These are phyloP conservation scores for Dicyrtoma fusca DNA, from an alignment of 2,888 invertebrate genomes.

Conservation along the genomic window DNA sequence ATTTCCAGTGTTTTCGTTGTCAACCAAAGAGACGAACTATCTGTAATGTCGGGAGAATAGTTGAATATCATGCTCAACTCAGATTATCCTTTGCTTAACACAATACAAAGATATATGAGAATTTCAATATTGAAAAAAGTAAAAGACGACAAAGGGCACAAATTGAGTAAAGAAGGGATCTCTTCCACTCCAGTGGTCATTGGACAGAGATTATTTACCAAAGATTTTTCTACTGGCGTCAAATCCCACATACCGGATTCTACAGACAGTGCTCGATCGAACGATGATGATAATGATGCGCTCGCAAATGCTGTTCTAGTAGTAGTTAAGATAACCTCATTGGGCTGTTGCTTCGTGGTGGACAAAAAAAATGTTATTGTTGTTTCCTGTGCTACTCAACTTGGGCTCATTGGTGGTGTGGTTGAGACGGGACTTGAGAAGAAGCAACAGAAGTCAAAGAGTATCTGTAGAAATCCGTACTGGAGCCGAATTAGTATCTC, in stretches of 20 bases:
- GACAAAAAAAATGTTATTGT: slow-evolving; percentile 27
- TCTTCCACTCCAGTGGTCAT: background rate
- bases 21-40: background rate
- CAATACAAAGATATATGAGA: background rate
- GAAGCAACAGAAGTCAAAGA: slow-evolving; percentile 6
- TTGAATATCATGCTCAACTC: slow-evolving; percentile 31
- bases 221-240: background rate
- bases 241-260: no score
- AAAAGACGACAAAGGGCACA: background rate
- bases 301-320: no score
- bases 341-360: background rate
- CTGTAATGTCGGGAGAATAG: slow-evolving; percentile 12
- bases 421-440: slow-evolving; percentile 9
- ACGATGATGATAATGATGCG: no score
- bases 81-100: slow-evolving; percentile 16
- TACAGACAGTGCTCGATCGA: no score
- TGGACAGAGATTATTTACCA: background rate
- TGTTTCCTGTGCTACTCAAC: background rate
- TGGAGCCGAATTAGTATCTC: no score
- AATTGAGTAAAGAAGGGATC: slow-evolving; percentile 2
- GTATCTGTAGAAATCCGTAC: no score
- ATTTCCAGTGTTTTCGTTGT: no score
- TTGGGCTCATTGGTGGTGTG: slow-evolving; percentile 26
- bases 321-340: no score
- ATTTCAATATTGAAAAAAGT: no score